Evolutionary conservation across 2,113 vertebrate genomes (phyloP).

Genomic region (Junco hyemalis): DNA sequence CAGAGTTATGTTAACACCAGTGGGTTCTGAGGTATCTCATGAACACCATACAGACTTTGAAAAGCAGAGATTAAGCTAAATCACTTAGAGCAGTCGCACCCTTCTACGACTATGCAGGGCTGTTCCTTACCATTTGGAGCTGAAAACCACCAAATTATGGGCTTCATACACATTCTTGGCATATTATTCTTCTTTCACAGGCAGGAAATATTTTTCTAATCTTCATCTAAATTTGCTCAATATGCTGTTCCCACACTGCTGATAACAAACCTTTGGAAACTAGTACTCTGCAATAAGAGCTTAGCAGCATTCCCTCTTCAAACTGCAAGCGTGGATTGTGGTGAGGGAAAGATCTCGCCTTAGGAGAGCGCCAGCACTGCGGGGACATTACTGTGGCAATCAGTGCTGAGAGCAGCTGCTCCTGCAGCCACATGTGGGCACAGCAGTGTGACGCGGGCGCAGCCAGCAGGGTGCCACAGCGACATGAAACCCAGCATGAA

Average conservation of each 20-base stretch:
- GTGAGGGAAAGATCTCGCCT: neutral
- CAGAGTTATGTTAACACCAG: accelerated
- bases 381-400: neutral
- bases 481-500: neutral
- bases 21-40: neutral
- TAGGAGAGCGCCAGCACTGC: neutral
- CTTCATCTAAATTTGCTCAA: neutral
- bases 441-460: neutral
- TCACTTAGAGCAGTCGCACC: neutral
- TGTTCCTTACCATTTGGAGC: neutral
- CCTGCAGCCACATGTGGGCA: neutral
- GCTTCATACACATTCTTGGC: neutral
- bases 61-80: neutral
- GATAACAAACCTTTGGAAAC: neutral
- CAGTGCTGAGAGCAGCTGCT: neutral
- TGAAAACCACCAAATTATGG: neutral
- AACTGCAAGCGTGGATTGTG: neutral
- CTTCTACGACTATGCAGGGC: neutral
- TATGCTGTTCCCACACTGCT: neutral
- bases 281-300: neutral
- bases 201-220: constrained; percentile 21
- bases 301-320: neutral
- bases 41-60: neutral
- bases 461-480: neutral
- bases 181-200: neutral